Base-by-base conservation (phyloP, 2,797 vertebrate species). In the Silurus lanzhouensis region DNA sequence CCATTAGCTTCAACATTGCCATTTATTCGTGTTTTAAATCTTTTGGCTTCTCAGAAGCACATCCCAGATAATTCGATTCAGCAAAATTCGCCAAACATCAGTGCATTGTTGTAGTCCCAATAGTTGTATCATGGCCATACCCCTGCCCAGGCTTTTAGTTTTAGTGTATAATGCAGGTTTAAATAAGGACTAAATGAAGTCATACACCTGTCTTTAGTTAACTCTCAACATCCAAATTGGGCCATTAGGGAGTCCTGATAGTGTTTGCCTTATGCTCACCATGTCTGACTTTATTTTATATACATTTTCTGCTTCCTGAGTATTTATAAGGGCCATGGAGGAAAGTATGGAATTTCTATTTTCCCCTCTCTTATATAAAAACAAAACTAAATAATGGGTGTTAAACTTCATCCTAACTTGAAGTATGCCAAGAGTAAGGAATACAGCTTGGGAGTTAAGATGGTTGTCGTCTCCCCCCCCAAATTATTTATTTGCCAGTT, bases 11-110 rank as follows among this genome's bases (percentile, higher is more conserved):
- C 38, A 48, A 17, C 31, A 31, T 19, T 52, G 58, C 58, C n/a
- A 66, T 64, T 31, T 61, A 25, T 70, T 77, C 75, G 44, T 70
- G 52, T 44, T 70, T 84, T 60, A 78, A 67, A 78, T 78, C 48
- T 58, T 78, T 61, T 15, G 31, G 31, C 20, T 46, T 27, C 66
- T 46, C 20, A 44, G 46, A 55, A 58, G 5, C 46, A 44, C 68
- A 15, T 9, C 20, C 22, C 3, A 15, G 20, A 67, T 66, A 66
- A 46, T 74, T 25, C 5, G 14, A 19, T 5, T 52, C 57, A 27
- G 68, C 13, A 6, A 81, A 67, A 44, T 48, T 17, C 19, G 8
- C 38, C 15, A 17, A 79, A 72, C 15, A n/a, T 78, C 44, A 17
- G 3, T 46, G 19, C 55, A 15, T 6, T 52, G 66, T 71, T 64